Base-by-base conservation (phyloP, 2,113 vertebrate genomes). In the Vireo altiloquus region DNA sequence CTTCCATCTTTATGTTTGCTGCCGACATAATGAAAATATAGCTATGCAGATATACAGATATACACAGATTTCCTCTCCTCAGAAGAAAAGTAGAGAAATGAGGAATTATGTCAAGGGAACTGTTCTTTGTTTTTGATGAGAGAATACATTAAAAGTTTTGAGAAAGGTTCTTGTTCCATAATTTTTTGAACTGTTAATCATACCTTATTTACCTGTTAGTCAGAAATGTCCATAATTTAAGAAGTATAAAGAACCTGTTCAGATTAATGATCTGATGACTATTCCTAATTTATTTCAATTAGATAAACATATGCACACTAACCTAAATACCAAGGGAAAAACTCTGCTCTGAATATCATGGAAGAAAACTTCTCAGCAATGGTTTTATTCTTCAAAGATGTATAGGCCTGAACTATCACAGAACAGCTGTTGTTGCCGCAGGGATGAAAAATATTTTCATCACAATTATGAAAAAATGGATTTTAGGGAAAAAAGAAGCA, bases 391-490 rank as follows among this genome's bases (percentile, higher is more conserved):
- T 66, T 94, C 83, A 81, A 89, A 92, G 59, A 84, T 13, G 13
- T 7, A 11, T 18, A 42, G 54, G 63, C 40, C 79, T 72, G 54
- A 86, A 72, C 1, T 8, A 91, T 70, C 50, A 81, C 49, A 80
- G 77, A 92, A 65, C 54, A 92, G 66, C 18, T 37, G 23, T 42
- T 91, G 28, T 81, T 91, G 68, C 80, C 77, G 10, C 76, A 88
- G 72, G 80, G 50, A 27, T 65, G 25, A 86, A 89, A 90, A 89
- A 50, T 69, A 94, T 90, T 88, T 88, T 92, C 59, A 80, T n/a
- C 0, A 0, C 19, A 69, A 89, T 89, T 91, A 91, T 63, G 54
- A 14, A 89, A 89, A 89, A 83, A 70, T 27, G 42, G 18, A 54
- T 81, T 53, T 59, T 16, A 69, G 31, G 37, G 33, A 69, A 95